Base-by-base conservation (phyloP, 2,888 invertebrate species). In the Salticus scenicus region DNA sequence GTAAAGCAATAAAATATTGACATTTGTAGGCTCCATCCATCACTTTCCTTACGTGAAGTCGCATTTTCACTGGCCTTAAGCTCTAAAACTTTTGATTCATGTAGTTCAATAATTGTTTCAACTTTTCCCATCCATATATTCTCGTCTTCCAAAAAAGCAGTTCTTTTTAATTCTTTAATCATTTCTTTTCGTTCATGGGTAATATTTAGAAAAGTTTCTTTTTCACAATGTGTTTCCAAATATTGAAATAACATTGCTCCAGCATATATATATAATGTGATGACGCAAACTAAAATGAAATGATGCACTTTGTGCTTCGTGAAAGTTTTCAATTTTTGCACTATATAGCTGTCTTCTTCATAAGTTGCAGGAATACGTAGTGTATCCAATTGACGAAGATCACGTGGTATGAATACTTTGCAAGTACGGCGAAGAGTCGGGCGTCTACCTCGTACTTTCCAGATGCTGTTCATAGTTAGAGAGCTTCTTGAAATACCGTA, bases 1-100 rank as follows among this genome's bases (percentile, higher is more conserved):
- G 96, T 96, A 92, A 97, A 92, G 91, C 96, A 95, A 92, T 95
- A 97, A 86, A 96, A 94, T 88, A 97, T 94, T 27, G 96, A 70
- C 5, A 73, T 66, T 28, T 78, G 75, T 7, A 83, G 76, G 8
- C 67, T 86, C 42, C 75, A 51, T n/a, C 72, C 69, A 8, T 69
- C 57, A 12, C 37, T 4, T 17, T 71, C 41, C 17, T 42, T 67
- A 2, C n/a, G 12, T 37, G 28, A 37, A 7, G 37, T 37, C 2
- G 37, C 28, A 42, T 64, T 47, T 30, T 37, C 64, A 20, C 33
- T 8, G 14, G 41, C 28, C 30, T 37, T 28, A 28, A 74, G 37
- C 24, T 73, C 30, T 14, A 82, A 31, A 14, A 87, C 30, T 41
- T 33, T 41, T 4, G 33, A 10, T 66, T 87, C 87, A 31, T 82